Evolutionary conservation across 2,888 invertebrate genomes (phyloP).

Genomic region (Synanthedon formicaeformis): DNA sequence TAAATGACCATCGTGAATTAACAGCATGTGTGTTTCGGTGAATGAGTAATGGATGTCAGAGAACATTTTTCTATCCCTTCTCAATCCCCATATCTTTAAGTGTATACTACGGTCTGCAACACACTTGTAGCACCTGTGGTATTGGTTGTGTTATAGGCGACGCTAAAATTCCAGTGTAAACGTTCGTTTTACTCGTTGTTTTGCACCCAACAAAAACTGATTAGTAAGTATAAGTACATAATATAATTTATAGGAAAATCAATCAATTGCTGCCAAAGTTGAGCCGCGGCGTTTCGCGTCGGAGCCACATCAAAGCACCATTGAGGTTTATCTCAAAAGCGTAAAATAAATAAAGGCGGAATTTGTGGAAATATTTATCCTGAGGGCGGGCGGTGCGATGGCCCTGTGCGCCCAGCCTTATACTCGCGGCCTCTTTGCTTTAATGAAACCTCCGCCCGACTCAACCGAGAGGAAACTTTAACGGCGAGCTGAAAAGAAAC

Average conservation of each 20-base stretch:
- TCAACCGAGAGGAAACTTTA: conserved; percentile 46
- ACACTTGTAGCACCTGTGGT: too few relatives aligned
- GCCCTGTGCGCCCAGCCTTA: conserved; percentile 28
- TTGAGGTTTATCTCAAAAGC: conserved; percentile 64
- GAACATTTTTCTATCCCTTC: too few relatives aligned
- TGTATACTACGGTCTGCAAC: too few relatives aligned
- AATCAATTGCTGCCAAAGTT: conserved; percentile 60
- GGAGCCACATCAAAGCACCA: conserved; percentile 63
- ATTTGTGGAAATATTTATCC: conserved; percentile 63
- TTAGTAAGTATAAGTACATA: not conserved
- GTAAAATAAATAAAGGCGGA: conserved; percentile 63
- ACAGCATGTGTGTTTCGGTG: too few relatives aligned
- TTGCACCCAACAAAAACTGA: not conserved
- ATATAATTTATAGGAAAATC: conserved; percentile 32
- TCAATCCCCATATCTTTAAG: too few relatives aligned
- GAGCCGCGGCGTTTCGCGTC: conserved; percentile 36
- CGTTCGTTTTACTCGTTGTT: not conserved
- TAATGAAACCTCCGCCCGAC: conserved; percentile 55
- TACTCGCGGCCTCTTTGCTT: conserved; percentile 56
- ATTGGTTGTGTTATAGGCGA: too few relatives aligned
- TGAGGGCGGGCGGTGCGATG: conserved; percentile 25
- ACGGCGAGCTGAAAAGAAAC: conserved; percentile 41
- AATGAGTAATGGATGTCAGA: too few relatives aligned
- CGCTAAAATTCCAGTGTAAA: too few relatives aligned
- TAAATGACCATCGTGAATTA: too few relatives aligned